Percentiles rank a stretch among this genome's conserved stretches.
These are phyloP conservation scores for Peromyscus leucopus DNA, from an alignment of 2,113 vertebrate genomes.

Conservation along the genomic window DNA sequence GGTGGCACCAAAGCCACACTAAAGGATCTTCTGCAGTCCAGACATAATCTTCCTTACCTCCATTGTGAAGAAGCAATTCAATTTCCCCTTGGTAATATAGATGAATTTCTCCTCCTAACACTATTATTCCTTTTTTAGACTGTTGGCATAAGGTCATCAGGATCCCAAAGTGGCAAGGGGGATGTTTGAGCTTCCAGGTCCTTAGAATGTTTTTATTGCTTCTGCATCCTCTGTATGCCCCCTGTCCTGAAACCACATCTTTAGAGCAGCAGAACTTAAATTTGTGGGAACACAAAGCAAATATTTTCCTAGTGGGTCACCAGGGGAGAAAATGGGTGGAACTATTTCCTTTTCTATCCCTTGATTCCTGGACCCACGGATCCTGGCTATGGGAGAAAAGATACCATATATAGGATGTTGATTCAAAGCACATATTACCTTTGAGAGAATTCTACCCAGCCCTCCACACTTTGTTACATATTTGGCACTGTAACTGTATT, in stretches of 20 bases:
- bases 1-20: neutral
- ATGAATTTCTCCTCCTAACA: neutral
- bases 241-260: neutral
- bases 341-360: neutral
- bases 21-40: neutral
- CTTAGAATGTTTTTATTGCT: neutral
- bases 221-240: neutral
- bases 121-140: neutral
- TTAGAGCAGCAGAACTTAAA: neutral
- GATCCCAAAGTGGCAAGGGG: neutral
- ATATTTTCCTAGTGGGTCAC: neutral
- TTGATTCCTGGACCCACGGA: neutral
- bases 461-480: neutral
- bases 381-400: neutral
- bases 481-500: neutral
- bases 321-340: neutral
- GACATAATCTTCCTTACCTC: neutral
- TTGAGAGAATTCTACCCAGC: neutral
- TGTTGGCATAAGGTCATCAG: neutral
- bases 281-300: neutral
- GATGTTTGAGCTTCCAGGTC: neutral
- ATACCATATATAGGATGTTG: neutral
- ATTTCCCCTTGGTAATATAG: neutral
- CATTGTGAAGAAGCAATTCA: neutral
- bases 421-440: neutral